Evolutionary conservation across 2,797 vertebrate species (phyloP).

Genomic region (Stomatorhinus walkeri): DNA sequence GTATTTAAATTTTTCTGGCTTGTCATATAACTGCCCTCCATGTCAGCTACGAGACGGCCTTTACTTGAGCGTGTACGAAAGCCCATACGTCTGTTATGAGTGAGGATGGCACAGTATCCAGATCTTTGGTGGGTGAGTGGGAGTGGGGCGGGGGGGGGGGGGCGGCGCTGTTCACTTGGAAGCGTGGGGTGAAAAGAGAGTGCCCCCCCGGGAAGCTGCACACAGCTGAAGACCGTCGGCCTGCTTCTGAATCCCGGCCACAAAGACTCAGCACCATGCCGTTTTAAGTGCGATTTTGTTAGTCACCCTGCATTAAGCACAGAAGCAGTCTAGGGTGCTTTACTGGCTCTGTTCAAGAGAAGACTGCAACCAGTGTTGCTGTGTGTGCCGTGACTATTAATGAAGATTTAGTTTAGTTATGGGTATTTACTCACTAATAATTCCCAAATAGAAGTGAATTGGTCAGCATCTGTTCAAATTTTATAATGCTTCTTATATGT

Average conservation of each 20-base stretch:
- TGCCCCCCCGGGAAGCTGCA: not conserved
- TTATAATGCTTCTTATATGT: not conserved
- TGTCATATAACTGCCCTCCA: not conserved
- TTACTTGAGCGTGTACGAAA: not conserved
- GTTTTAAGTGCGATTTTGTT: not conserved
- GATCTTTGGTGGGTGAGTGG: not conserved
- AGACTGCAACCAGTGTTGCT: not conserved
- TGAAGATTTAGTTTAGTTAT: not conserved
- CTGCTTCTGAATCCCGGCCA: not conserved
- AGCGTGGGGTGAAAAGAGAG: not conserved
- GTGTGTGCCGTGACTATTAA: not conserved
- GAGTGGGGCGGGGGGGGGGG: not conserved
- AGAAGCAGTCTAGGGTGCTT: not conserved
- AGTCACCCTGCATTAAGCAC: constrained; percentile 7
- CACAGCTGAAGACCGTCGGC: not conserved
- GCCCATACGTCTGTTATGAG: not conserved
- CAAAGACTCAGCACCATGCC: not conserved
- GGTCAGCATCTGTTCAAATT: not conserved
- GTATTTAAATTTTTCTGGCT: not conserved
- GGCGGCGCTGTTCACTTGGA: not conserved
- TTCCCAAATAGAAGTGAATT: not conserved
- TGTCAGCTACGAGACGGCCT: not conserved
- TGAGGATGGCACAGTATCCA: not conserved
- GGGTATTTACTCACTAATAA: not conserved
- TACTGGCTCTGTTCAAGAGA: not conserved